Evolutionary conservation across 2,888 invertebrate genomes (phyloP).

Genomic region (Abrostola triplasia): DNA sequence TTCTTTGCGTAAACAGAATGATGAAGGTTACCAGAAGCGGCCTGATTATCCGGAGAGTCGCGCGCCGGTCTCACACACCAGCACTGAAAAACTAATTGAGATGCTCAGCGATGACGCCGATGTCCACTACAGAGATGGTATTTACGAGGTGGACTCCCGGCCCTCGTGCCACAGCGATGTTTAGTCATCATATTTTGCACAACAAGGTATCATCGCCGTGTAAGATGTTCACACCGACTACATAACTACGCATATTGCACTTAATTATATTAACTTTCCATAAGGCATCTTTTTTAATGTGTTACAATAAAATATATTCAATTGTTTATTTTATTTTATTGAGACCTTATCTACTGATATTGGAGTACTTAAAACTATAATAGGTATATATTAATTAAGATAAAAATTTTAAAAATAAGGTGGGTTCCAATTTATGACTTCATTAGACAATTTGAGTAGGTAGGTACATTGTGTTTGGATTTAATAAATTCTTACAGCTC

Average conservation of each 20-base stretch:
- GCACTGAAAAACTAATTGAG: conserved; percentile 73
- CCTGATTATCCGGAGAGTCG: conserved; percentile 83
- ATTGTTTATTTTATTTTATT: conserved; percentile 12
- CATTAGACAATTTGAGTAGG: not conserved
- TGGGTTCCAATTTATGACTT: not conserved
- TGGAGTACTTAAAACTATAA: not conserved
- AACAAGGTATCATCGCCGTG: conserved; percentile 22
- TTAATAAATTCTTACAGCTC: no score
- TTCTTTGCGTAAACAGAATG: conserved; percentile 71
- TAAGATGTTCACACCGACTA: conserved; percentile 17
- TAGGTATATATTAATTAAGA: not conserved
- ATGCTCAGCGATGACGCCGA: conserved; percentile 66
- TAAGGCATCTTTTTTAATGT: conserved; percentile 16
- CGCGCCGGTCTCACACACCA: conserved; percentile 64
- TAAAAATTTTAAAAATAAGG: not conserved
- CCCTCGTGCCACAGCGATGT: conserved; percentile 73
- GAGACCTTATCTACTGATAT: conserved; percentile 1
- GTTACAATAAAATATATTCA: conserved; percentile 26
- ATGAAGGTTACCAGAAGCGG: conserved; percentile 72
- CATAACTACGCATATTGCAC: conserved; percentile 22
- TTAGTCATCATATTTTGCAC: conserved; percentile 52
- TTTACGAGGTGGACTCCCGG: conserved; percentile 71
- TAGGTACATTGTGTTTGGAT: no score
- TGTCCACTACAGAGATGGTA: conserved; percentile 70
- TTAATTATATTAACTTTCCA: conserved; percentile 20